Base-by-base conservation (phyloP, 2,113 vertebrate species). In the Lates calcarifer region DNA sequence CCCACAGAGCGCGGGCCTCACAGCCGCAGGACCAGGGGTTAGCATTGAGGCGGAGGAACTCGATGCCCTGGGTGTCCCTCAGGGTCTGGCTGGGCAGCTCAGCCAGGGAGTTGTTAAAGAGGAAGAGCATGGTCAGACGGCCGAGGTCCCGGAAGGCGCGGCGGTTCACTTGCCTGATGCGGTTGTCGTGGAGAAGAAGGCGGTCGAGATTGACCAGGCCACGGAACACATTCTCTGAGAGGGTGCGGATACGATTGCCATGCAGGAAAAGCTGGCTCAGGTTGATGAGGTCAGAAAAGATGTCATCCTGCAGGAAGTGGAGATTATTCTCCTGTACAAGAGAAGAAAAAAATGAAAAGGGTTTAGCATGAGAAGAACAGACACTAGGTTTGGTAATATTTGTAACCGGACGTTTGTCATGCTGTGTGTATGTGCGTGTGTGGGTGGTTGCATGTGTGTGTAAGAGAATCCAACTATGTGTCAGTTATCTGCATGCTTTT, bases 11-110 rank as follows among this genome's bases (percentile, higher is more conserved):
- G 9, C 94, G 96, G 6, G 97, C 95, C 33, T 97, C 97, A 62
- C 98, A 99, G 93, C 97, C 98, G n/a, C 98, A 99, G 47, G 97
- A 95, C 98, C 98, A 99, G 39, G 98, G 98, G 90, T 99, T 99
- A 86, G 95, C 96, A 39, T 98, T 99, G 90, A 99, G 97, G 76
- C 98, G 96, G 79, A 99, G 96, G 94, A 99, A 99, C 94, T 99
- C 95, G 0, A 99, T 96, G 47, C 97, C 94, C 5, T 96, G 95
- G 37, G 97, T 93, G 83, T 97, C 96, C 5, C 96, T 95, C 92
- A 99, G 95, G 7, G 96, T 94, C 91, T 98, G 97, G 31, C 96
- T 97, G 0, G 97, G 96, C 88, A 99, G 92, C 64, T 97, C 96
- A 0, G 94, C 94, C 93, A 99, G 93, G 84, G 97, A 96, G 95